Conservation (phyloP, 2,797 vertebrate genomes). For the Leptodactylus fallax region DNA sequence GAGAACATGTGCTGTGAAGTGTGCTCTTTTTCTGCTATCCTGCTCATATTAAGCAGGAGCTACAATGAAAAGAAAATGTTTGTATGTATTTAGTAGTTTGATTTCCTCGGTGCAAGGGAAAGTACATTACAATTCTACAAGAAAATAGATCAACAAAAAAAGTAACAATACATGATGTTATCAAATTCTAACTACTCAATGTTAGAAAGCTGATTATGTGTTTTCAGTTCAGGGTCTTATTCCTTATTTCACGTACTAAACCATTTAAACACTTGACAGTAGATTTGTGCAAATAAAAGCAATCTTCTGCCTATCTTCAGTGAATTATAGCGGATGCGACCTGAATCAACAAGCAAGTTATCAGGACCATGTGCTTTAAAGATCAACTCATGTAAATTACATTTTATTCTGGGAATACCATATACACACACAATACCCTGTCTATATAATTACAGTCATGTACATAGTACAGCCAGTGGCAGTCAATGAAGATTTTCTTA, state of each 20-base stretch:
- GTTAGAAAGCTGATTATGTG: conserved; percentile 21
- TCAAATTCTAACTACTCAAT: background rate
- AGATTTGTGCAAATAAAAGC: conserved; percentile 25
- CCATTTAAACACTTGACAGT: conserved; percentile 8
- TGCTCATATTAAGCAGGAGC: background rate
- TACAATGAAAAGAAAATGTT: background rate
- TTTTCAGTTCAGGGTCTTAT: conserved; percentile 12
- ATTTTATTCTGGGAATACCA: background rate
- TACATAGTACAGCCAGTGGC: no score
- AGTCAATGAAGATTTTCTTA: no score
- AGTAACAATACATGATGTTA: background rate
- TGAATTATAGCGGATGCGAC: background rate
- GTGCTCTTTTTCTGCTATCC: conserved; percentile 20
- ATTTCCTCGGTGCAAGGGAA: background rate
- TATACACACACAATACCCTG: background rate
- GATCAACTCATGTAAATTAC: background rate
- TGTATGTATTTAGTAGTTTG: background rate
- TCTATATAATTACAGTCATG: background rate
- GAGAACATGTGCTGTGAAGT: conserved; percentile 45
- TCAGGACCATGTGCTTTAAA: background rate
- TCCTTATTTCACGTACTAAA: conserved; percentile 29
- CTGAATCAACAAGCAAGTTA: background rate
- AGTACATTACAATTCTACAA: background rate
- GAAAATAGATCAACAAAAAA: background rate
- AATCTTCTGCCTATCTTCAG: conserved; percentile 22